phyloP scores from a whole-genome alignment of 2,888 invertebrate species.

The Lathronympha strigana region DNA sequence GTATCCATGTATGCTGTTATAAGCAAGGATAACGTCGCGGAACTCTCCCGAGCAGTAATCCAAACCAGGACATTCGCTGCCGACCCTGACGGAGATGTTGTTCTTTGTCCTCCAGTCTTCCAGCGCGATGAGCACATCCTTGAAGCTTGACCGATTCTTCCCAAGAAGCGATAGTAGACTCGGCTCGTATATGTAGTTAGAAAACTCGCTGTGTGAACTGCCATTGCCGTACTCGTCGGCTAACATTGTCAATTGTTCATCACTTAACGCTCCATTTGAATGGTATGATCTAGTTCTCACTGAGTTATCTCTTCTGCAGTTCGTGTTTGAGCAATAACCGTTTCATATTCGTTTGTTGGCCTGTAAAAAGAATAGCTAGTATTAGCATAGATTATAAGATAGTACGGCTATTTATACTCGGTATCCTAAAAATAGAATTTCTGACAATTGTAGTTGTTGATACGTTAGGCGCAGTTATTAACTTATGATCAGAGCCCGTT shows the following conservation, averaged over 20 bases:
- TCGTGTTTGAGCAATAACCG: conserved; percentile 14
- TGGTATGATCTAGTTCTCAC: conserved; percentile 13
- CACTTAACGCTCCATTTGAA: conserved; percentile 55
- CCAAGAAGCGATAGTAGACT: conserved; percentile 65
- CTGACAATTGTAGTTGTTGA: neutral
- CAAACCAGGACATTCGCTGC: conserved; percentile 69
- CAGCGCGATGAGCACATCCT: conserved; percentile 67
- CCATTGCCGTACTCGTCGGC: conserved; percentile 59
- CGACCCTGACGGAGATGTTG: conserved; percentile 67
- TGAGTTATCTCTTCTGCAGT: conserved; percentile 26
- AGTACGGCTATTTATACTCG: too few species aligned
- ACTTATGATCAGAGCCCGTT: too few species aligned
- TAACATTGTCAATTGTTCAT: conserved; percentile 72
- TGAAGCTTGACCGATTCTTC: conserved; percentile 64
- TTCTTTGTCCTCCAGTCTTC: conserved; percentile 69
- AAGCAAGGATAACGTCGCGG: conserved; percentile 85
- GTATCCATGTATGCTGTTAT: conserved; percentile 91
- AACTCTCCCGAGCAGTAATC: conserved; percentile 86
- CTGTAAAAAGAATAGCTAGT: conserved; percentile 16
- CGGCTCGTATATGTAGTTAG: conserved; percentile 63
- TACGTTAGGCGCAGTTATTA: too few species aligned
- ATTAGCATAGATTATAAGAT: neutral
- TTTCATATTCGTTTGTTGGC: conserved; percentile 24
- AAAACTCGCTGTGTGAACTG: conserved; percentile 43
- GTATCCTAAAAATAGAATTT: neutral